Evolutionary conservation across 2,113 vertebrate genomes (phyloP).

Genomic region (Tapirus terrestris): DNA sequence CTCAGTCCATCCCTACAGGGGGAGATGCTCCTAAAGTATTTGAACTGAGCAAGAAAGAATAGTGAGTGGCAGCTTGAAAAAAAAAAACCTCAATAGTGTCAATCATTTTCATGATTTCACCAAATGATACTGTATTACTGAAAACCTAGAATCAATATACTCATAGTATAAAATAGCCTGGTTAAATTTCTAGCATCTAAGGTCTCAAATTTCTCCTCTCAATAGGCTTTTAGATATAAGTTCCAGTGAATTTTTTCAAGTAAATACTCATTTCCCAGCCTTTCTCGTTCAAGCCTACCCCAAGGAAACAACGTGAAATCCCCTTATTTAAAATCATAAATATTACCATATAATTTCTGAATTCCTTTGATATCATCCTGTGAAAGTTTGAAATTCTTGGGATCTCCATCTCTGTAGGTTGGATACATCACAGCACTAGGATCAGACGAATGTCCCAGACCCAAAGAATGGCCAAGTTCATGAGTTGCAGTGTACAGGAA

Average conservation of each 20-base stretch:
- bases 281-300: background rate
- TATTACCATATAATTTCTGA: slow-evolving; percentile 90
- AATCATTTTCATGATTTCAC: background rate
- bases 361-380: slow-evolving; percentile 88
- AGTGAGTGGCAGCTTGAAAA: background rate
- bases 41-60: background rate
- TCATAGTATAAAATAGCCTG: background rate
- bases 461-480: slow-evolving; percentile 92
- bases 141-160: background rate
- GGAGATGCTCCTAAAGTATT: no score
- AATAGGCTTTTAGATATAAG: background rate
- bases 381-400: slow-evolving; percentile 83
- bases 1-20: background rate
- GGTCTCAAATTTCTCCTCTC: background rate
- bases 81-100: background rate
- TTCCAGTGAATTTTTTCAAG: background rate
- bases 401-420: slow-evolving; percentile 79
- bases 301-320: background rate
- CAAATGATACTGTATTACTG: background rate
- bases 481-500: slow-evolving; percentile 88
- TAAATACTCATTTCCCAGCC: background rate
- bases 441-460: slow-evolving; percentile 89
- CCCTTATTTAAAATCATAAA: background rate
- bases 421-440: slow-evolving; percentile 91
- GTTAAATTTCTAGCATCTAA: background rate